A percentile compares a stretch with the other conserved stretches of the same genome.
phyloP scores from a whole-genome alignment of 37 sponge, comb jelly and placozoan species.

The Oscarella lobularis region DNA sequence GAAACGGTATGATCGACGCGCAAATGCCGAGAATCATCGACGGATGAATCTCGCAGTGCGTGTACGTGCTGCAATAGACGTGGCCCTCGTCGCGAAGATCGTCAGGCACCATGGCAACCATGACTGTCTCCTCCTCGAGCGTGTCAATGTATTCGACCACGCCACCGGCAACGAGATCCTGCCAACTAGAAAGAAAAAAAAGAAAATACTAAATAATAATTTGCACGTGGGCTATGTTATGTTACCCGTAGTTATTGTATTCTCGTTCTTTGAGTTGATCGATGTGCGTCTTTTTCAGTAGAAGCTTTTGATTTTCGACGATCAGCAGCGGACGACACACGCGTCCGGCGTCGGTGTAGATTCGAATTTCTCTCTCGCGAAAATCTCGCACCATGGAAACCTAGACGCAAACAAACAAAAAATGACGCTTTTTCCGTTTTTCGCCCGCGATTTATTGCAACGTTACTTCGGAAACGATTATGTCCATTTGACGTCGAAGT shows the following conservation, averaged over 20 bases:
- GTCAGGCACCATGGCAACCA: conserved; percentile 99
- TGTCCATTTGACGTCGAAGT: conserved; percentile 98
- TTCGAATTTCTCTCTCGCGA: conserved; percentile 90
- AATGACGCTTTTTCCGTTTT: too few relatives aligned
- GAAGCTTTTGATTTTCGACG: conserved; percentile 97
- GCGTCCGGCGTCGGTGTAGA: conserved; percentile 97
- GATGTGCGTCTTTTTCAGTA: conserved; percentile 87
- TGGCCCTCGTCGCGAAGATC: conserved; percentile 56
- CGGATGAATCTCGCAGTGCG: conserved; percentile 99
- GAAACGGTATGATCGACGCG: conserved; percentile 97
- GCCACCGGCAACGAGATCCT: conserved; percentile 90
- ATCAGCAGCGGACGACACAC: conserved; percentile 96
- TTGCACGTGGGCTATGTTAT: background rate
- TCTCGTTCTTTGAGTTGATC: conserved; percentile 92
- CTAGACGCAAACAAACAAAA: conserved; percentile 12
- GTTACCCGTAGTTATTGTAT: conserved; percentile 84
- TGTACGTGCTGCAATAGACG: conserved; percentile 93
- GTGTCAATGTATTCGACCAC: conserved; percentile 99
- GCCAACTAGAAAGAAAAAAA: conserved; percentile 54
- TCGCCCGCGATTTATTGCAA: too few relatives aligned
- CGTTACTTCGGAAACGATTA: conserved; percentile 94
- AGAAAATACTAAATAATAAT: background rate
- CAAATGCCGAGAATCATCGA: conserved; percentile 97
- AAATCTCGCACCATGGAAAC: conserved; percentile 96
- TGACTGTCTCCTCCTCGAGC: conserved; percentile 97